A percentile compares a stretch with the other conserved stretches of the same genome.
phyloP scores from a whole-genome alignment of 2,797 vertebrate genomes.

The Macropodus opercularis region DNA sequence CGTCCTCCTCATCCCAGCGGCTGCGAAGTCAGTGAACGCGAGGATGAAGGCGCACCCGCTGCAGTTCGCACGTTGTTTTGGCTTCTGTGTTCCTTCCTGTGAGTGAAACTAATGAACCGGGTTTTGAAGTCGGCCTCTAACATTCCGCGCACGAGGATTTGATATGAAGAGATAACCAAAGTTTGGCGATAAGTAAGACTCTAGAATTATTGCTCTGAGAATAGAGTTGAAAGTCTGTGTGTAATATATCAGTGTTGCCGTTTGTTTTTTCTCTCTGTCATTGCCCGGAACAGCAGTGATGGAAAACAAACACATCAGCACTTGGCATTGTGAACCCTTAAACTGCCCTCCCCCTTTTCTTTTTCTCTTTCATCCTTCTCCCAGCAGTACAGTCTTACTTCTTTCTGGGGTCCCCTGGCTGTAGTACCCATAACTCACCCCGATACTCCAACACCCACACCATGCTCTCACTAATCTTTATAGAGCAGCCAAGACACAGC shows the following conservation, averaged over 20 bases:
- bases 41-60: too few species aligned
- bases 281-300: slow-evolving; percentile 83
- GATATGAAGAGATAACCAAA: slow-evolving; percentile 60
- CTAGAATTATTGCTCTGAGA: slow-evolving; percentile 72
- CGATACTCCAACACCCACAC: slow-evolving; percentile 81
- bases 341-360: slow-evolving; percentile 76
- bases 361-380: slow-evolving; percentile 80
- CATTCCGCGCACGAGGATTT: slow-evolving; percentile 38
- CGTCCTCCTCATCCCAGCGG: too few species aligned
- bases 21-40: too few species aligned
- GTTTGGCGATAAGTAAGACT: slow-evolving; percentile 63
- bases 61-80: slow-evolving; percentile 39
- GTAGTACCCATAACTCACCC: slow-evolving; percentile 85
- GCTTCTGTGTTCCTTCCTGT: slow-evolving; percentile 26
- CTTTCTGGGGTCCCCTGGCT: slow-evolving; percentile 82
- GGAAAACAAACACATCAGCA: slow-evolving; percentile 87
- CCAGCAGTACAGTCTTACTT: slow-evolving; percentile 78
- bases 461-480: slow-evolving; percentile 81
- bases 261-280: slow-evolving; percentile 80
- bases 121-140: slow-evolving; percentile 24
- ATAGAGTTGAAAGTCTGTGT: slow-evolving; percentile 73
- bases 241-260: slow-evolving; percentile 80
- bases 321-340: slow-evolving; percentile 84
- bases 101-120: slow-evolving; percentile 30
- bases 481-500: slow-evolving; percentile 77